These are phyloP conservation scores for Lithophane leautieri DNA, from an alignment of 2,888 invertebrate species.

Conservation along the genomic window DNA sequence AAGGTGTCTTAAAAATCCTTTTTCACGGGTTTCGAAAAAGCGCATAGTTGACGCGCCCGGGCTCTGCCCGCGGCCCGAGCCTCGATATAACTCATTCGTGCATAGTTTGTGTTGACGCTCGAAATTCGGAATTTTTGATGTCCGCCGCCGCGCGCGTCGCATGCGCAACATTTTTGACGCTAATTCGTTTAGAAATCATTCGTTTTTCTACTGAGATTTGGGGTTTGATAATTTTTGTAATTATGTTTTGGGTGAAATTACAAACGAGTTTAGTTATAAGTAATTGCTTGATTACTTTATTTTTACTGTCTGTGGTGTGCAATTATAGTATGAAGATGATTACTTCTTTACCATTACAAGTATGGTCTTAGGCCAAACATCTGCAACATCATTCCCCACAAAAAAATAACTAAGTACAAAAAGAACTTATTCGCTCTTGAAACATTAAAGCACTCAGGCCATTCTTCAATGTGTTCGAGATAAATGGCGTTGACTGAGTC, in stretches of 20 bases:
- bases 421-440: conserved; percentile 4
- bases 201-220: conserved; percentile 63
- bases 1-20: conserved; percentile 43
- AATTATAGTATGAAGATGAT: not conserved
- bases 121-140: conserved; percentile 78
- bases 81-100: conserved; percentile 76
- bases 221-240: conserved; percentile 1
- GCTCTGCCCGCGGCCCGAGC: conserved; percentile 21
- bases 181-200: conserved; percentile 78
- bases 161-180: conserved; percentile 76
- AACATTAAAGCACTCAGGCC: conserved; percentile 9
- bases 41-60: conserved; percentile 51
- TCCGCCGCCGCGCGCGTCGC: conserved; percentile 71
- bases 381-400: not conserved
- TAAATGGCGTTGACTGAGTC: conserved; percentile 46
- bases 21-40: conserved; percentile 55
- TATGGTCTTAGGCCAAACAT: not conserved
- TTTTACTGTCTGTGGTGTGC: not conserved
- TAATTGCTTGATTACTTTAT: not conserved
- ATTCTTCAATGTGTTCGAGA: conserved; percentile 36
- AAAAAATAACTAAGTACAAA: not conserved
- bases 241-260: conserved; percentile 4
- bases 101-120: conserved; percentile 75
- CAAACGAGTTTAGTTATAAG: not conserved
- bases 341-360: not conserved